Evolutionary conservation across 2,888 invertebrate genomes (phyloP), one percentile per base, ranked within the genome.

Genomic region (Incurvaria masculella): DNA sequence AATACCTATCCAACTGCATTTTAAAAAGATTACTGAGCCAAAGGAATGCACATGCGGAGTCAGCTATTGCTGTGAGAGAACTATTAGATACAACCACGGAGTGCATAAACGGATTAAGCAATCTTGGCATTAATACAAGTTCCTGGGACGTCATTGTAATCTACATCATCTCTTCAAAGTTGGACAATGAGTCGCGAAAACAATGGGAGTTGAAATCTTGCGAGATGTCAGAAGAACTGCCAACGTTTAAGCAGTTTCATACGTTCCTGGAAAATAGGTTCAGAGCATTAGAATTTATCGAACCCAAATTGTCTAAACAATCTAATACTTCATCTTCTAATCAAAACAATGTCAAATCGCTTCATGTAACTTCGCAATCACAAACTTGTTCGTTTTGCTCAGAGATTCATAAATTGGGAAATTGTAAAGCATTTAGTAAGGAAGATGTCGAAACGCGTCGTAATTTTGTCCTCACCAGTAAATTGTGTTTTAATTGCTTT

Each of bases 201-300:
- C 44, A 27, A 10, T 41, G n/a, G n/a, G n/a, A n/a, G n/a, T 2
- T 40, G 44, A 41, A 44, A 49, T 44, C 50, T 50, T 18, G 17
- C 17, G 23, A 49, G 48, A 33, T 38, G 47, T 14, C 20, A 52
- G 8, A 50, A 51, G 10, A 41, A 51, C 5, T 47, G 51, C 11
- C 45, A 43, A 33, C 41, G 48, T 2, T 51, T 52, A 16, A 49
- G 53, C 6, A 23, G 10, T 5, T 23, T 6, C 6, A 5, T 6
- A 6, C 23, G 6, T 23, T 23, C 10, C 10, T 23, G 10, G 23
- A 23, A 10, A 6, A 5, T 6, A 23, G 23, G 10, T 23, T 23
- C 23, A 23, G 23, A 23, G 10, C 8, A 5, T 38, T 21, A 47
- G 26, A 46, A 42, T n/a, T n/a, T n/a, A n/a, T n/a, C n/a, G n/a